Evolutionary conservation across 2,888 invertebrate species (phyloP).

Genomic region (Parnassius glacialis): DNA sequence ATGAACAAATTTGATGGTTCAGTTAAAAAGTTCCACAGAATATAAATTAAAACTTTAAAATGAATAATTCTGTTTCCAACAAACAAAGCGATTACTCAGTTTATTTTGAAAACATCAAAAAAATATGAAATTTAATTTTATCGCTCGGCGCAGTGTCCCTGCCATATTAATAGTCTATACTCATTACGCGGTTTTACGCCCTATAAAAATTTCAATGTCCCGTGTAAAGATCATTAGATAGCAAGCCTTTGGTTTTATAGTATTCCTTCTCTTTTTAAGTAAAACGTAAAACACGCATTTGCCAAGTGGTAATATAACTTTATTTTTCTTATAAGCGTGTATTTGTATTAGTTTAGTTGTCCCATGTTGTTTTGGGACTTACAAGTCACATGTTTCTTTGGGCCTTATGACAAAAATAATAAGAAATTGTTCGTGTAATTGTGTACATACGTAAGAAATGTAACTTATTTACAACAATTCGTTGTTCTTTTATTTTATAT

Average conservation of each 20-base stretch:
- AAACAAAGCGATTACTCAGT: background rate
- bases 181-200: constrained; percentile 22
- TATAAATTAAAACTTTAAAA: constrained; percentile 18
- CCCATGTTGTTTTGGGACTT: too few species aligned
- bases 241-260: constrained; percentile 2
- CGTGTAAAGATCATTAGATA: constrained; percentile 28
- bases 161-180: constrained; percentile 11
- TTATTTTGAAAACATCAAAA: background rate
- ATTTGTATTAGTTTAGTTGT: too few species aligned
- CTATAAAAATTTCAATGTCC: constrained; percentile 29
- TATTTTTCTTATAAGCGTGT: too few species aligned
- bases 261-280: too few species aligned
- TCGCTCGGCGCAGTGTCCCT: background rate
- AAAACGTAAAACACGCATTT: too few species aligned
- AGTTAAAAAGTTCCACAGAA: constrained; percentile 10
- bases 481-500: too few species aligned
- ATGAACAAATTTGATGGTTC: constrained; percentile 9
- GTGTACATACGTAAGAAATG: too few species aligned
- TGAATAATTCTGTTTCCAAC: constrained; percentile 2
- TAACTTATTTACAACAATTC: too few species aligned
- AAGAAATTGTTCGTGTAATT: too few species aligned
- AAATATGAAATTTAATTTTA: constrained; percentile 5
- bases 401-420: too few species aligned
- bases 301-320: too few species aligned
- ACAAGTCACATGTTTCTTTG: too few species aligned